Conservation (phyloP, 2,797 vertebrate genomes). For the Florisuga fusca region DNA sequence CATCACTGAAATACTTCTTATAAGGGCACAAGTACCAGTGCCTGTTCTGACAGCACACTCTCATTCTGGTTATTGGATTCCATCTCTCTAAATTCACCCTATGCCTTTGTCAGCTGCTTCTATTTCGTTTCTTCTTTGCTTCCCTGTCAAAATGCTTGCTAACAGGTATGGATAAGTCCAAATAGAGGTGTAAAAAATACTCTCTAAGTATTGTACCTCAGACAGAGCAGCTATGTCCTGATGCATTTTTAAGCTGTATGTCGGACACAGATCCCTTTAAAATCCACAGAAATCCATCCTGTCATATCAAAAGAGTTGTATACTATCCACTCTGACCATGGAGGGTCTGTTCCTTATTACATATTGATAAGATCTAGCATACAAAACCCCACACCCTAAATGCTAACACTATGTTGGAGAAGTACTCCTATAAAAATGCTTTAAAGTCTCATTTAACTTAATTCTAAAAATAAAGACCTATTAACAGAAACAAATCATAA, state of each 20-base stretch:
- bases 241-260: not conserved
- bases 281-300: not conserved
- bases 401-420: not conserved
- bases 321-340: not conserved
- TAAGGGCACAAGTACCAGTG: not conserved
- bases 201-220: not conserved
- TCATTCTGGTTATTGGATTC: slow-evolving; percentile 18
- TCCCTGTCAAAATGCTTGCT: not conserved
- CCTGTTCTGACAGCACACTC: not conserved
- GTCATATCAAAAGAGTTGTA: not conserved
- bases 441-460: slow-evolving; percentile 1
- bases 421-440: not conserved
- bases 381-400: not conserved
- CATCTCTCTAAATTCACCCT: not conserved
- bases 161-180: not conserved
- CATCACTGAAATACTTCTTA: not conserved
- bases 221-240: not conserved
- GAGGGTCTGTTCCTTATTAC: not conserved
- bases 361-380: not conserved
- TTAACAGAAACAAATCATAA: slow-evolving; percentile 23
- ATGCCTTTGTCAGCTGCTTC: not conserved
- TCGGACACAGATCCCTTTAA: not conserved
- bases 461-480: slow-evolving; percentile 26
- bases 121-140: slow-evolving; percentile 19
- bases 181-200: not conserved